Evolutionary conservation across 2,113 vertebrate genomes (phyloP).

Genomic region (Anser brachyrhynchus): DNA sequence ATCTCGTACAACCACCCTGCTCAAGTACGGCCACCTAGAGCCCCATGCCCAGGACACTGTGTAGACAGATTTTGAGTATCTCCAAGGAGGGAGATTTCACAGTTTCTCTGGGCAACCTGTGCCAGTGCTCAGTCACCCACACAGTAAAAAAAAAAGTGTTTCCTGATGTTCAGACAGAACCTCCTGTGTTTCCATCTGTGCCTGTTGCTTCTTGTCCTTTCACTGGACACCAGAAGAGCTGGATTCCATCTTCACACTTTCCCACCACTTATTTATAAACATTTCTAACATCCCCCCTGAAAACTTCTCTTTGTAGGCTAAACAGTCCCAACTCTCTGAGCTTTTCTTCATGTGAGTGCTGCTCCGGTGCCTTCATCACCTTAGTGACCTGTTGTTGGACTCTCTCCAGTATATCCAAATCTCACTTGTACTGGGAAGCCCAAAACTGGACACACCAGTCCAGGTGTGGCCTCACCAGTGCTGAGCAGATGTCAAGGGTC

Average conservation of each 20-base stretch:
- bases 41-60: neutral
- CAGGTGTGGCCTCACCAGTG: neutral
- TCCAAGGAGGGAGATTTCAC: neutral
- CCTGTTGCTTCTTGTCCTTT: neutral
- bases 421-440: neutral
- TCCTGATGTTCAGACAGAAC: neutral
- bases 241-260: neutral
- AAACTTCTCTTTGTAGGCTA: neutral
- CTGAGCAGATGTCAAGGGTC: neutral
- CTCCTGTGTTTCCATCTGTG: neutral
- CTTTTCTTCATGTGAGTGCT: neutral
- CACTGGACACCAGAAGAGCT: neutral
- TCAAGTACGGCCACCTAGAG: neutral
- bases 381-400: neutral
- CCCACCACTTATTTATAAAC: neutral
- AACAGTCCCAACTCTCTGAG: neutral
- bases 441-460: neutral
- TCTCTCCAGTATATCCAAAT: neutral
- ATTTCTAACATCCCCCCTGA: neutral
- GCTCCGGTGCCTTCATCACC: neutral
- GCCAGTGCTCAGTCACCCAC: too few relatives aligned
- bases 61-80: neutral
- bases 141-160: neutral
- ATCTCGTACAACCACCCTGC: neutral
- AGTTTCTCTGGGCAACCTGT: too few relatives aligned